Evolutionary conservation across 1,140 invertebrate genomes (phyloP), one percentile per base, ranked within the genome.

Genomic region (Microplitis mediator): DNA sequence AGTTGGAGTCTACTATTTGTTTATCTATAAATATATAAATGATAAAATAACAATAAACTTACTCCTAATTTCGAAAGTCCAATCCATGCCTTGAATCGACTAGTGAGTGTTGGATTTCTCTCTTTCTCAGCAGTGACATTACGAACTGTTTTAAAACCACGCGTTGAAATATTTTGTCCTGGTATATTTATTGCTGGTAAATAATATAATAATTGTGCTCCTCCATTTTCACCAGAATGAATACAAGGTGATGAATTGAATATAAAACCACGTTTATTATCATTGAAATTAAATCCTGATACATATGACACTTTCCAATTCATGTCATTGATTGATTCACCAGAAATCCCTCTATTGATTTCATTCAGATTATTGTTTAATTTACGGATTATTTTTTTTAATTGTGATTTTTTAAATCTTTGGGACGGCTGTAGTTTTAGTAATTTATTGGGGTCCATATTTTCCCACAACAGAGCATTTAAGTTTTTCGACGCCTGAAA

Each of bases 131-230:
- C 89, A 74, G 91, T 88, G 6, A 92, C 87, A 61, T 88, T 90
- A 72, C 93, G 85, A 75, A 93, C 90, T 4, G 94, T 95, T 84
- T 95, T 95, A 79, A 95, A 95, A 45, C 88, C 88, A 71, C 92
- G 87, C 11, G 90, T 85, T 84, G 52, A 66, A 51, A 71, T 66
- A 60, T 71, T 64, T 4, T 39, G 60, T 6, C 68, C 14, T 11
- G 23, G 45, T 35, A 54, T n/a, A n/a, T n/a, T n/a, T n/a, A n/a
- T 62, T 35, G 64, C 1, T 34, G 56, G 3, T n/a, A 63, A 11
- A 14, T 36, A 50, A n/a, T 64, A 50, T 1, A 8, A 3, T 16
- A 32, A 31, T 36, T 60, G 23, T 34, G 31, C n/a, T 0, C 11
- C 16, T 32, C 45, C 0, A 50, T 58, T 73, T 3, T 67, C 65